Evolutionary conservation across 2,797 vertebrate species (phyloP).

Genomic region (Zenarchopterus dispar): DNA sequence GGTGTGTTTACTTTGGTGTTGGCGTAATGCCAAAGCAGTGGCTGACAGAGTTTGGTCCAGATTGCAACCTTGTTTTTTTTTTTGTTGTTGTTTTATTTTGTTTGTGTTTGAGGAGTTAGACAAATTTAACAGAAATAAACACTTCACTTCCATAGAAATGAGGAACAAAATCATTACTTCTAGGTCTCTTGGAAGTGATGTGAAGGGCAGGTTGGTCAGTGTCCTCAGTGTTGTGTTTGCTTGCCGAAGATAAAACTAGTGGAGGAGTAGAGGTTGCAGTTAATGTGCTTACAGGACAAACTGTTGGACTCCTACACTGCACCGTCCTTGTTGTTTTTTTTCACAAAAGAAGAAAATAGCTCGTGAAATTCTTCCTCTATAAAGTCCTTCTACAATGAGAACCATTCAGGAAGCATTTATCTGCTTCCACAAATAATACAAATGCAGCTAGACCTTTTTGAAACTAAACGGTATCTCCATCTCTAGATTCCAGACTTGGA

Average conservation of each 20-base stretch:
- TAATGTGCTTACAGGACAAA: not conserved
- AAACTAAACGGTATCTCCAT: not conserved
- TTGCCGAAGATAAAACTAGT: not conserved
- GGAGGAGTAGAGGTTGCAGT: too few species aligned
- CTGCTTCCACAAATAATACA: not conserved
- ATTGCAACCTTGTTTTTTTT: slow-evolving; percentile 35
- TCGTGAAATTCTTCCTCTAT: not conserved
- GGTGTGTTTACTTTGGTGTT: slow-evolving; percentile 40
- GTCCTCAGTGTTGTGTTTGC: too few species aligned
- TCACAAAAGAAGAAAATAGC: not conserved
- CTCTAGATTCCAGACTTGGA: slow-evolving; percentile 87
- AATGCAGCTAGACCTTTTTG: not conserved
- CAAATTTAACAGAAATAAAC: slow-evolving; percentile 5
- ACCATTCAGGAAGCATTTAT: too few species aligned
- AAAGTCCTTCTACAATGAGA: not conserved
- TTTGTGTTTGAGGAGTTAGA: not conserved
- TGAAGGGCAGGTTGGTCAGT: too few species aligned
- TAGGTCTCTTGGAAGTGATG: too few species aligned
- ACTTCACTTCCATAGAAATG: not conserved
- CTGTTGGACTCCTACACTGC: not conserved
- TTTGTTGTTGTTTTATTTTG: too few species aligned
- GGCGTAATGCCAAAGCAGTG: slow-evolving; percentile 33
- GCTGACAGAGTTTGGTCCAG: slow-evolving; percentile 33
- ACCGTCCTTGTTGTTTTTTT: too few species aligned
- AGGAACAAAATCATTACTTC: too few species aligned